phyloP scores from a whole-genome alignment of 2,113 vertebrate genomes.

The Lonchura striata region DNA sequence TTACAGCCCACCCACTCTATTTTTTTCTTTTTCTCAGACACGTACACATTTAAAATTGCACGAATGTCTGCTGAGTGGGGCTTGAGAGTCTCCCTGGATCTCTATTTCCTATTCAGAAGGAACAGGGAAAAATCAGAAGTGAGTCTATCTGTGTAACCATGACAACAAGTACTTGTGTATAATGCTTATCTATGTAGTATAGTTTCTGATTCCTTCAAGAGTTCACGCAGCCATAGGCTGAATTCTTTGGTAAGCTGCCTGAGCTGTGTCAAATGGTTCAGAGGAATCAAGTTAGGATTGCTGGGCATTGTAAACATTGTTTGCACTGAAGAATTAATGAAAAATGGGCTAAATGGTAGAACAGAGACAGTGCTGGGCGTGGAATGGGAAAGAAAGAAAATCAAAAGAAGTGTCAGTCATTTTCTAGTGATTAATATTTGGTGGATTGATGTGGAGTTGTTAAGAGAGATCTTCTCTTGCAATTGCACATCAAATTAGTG shows the following conservation, averaged over 20 bases:
- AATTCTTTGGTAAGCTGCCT: slow-evolving; percentile 13
- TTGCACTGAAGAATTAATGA: not conserved
- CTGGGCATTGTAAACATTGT: not conserved
- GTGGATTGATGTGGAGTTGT: not conserved
- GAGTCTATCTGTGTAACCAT: slow-evolving; percentile 44
- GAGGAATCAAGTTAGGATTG: not conserved
- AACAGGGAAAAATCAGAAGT: not conserved
- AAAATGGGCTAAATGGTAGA: not conserved
- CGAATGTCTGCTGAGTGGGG: not conserved
- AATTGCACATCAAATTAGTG: not conserved
- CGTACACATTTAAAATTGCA: not conserved
- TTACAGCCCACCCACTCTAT: not conserved
- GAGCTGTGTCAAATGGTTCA: not conserved
- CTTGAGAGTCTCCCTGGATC: slow-evolving; percentile 25
- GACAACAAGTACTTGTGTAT: slow-evolving; percentile 27
- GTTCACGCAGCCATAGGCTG: not conserved
- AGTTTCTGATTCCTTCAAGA: slow-evolving; percentile 22
- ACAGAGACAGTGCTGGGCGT: not conserved
- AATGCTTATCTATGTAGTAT: not conserved
- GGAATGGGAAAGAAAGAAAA: not conserved
- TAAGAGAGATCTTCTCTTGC: not conserved
- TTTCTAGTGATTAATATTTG: not conserved
- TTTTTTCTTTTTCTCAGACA: not conserved
- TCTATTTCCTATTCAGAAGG: not conserved
- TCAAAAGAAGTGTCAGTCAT: not conserved